Evolutionary conservation across 2,888 invertebrate genomes (phyloP).

Genomic region (Lordiphosa andalusiaca): DNA sequence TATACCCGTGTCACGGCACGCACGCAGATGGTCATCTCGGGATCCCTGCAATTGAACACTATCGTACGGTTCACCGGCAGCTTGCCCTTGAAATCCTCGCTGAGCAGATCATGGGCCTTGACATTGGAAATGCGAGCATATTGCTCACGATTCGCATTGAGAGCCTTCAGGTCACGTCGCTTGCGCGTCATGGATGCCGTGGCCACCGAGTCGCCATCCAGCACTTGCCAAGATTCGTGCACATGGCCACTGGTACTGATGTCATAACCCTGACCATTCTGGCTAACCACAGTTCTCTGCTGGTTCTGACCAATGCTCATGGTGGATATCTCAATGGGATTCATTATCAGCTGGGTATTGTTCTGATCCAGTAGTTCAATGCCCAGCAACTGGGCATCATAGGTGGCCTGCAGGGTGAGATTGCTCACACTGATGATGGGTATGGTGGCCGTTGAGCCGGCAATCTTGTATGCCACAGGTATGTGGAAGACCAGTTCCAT

Average conservation of each 20-base stretch:
- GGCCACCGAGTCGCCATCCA: constrained; percentile 54
- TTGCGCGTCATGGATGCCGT: constrained; percentile 62
- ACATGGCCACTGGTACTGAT: constrained; percentile 53
- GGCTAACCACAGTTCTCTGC: constrained; percentile 29
- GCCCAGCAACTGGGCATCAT: constrained; percentile 71
- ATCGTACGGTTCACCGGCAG: constrained; percentile 80
- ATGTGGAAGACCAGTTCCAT: constrained; percentile 76
- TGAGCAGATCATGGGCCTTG: constrained; percentile 71
- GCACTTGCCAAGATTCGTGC: constrained; percentile 38
- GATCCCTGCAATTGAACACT: constrained; percentile 79
- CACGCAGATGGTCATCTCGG: constrained; percentile 74
- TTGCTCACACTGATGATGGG: constrained; percentile 77
- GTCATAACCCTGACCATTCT: constrained; percentile 55
- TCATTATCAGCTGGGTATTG: constrained; percentile 73
- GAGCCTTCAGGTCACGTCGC: constrained; percentile 64
- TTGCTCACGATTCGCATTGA: constrained; percentile 72
- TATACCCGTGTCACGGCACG: constrained; percentile 76
- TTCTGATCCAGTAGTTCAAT: constrained; percentile 77
- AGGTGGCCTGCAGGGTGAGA: constrained; percentile 76
- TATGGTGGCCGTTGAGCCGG: constrained; percentile 66
- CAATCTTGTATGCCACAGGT: constrained; percentile 77
- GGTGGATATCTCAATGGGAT: constrained; percentile 68
- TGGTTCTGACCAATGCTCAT: constrained; percentile 20
- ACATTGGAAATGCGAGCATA: constrained; percentile 75
- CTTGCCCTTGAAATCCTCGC: constrained; percentile 75